phyloP scores from a whole-genome alignment of 1,140 invertebrate genomes.

The Dreissena polymorpha region DNA sequence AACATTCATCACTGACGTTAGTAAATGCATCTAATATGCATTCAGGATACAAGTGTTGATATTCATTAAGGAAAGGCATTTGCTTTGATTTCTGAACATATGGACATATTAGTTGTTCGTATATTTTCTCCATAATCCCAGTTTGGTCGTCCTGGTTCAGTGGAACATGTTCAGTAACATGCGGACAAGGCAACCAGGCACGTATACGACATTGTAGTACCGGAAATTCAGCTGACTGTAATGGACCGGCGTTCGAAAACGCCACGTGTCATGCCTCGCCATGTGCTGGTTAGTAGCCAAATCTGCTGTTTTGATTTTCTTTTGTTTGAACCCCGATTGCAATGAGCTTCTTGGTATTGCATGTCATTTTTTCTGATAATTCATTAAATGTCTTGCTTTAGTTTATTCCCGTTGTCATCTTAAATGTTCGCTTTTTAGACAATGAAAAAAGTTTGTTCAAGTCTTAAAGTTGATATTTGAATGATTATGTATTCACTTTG shows the following conservation, averaged over 20 bases:
- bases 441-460: not conserved
- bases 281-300: conserved; percentile 23
- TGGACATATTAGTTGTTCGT: not conserved
- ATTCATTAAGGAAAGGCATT: too few species aligned
- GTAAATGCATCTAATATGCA: too few species aligned
- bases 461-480: conserved; percentile 54
- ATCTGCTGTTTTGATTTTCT: too few species aligned
- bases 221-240: conserved; percentile 1
- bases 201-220: conserved; percentile 60
- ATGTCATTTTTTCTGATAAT: too few species aligned
- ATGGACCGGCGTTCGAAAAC: conserved; percentile 21
- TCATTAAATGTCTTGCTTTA: too few species aligned
- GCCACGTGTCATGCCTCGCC: conserved; percentile 64
- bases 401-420: too few species aligned
- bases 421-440: too few species aligned
- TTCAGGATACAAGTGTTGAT: too few species aligned
- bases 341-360: too few species aligned
- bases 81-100: conserved; percentile 78
- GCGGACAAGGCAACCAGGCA: conserved; percentile 67
- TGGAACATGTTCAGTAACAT: conserved; percentile 55
- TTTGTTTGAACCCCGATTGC: too few species aligned
- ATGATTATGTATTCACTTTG: conserved; percentile 63
- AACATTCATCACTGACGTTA: too few species aligned
- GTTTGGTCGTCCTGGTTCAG: conserved; percentile 56
- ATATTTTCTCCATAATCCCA: not conserved